phyloP scores from a whole-genome alignment of 2,113 vertebrate species.

The Notiomystis cincta region DNA sequence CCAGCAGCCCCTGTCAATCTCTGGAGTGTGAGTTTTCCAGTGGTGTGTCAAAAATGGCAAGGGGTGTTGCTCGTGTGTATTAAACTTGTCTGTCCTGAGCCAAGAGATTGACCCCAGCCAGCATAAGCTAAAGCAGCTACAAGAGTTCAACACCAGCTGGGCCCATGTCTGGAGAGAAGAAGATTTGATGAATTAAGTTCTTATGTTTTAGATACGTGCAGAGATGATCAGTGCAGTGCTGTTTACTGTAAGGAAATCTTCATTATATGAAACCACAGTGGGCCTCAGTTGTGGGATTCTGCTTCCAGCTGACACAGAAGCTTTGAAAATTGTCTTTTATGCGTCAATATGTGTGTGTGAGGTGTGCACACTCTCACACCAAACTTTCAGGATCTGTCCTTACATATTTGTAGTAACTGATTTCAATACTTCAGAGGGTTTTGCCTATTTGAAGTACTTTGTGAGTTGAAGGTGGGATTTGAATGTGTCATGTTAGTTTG shows the following conservation, averaged over 20 bases:
- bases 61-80: background rate
- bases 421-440: background rate
- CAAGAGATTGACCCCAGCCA: constrained; percentile 25
- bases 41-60: constrained; percentile 48
- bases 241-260: background rate
- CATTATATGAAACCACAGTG: accelerated
- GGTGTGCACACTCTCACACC: background rate
- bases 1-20: constrained; percentile 21
- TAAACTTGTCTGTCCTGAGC: background rate
- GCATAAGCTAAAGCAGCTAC: background rate
- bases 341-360: background rate
- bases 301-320: background rate
- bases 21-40: constrained; percentile 30
- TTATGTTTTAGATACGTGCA: background rate
- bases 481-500: background rate
- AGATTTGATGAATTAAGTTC: background rate
- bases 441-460: background rate
- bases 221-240: background rate
- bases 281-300: background rate
- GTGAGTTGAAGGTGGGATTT: background rate
- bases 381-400: background rate
- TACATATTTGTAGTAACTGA: background rate
- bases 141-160: constrained; percentile 25
- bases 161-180: background rate
- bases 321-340: background rate